These are phyloP conservation scores for Leptopterna dolabrata DNA, from an alignment of 2,888 invertebrate genomes.

Conservation along the genomic window DNA sequence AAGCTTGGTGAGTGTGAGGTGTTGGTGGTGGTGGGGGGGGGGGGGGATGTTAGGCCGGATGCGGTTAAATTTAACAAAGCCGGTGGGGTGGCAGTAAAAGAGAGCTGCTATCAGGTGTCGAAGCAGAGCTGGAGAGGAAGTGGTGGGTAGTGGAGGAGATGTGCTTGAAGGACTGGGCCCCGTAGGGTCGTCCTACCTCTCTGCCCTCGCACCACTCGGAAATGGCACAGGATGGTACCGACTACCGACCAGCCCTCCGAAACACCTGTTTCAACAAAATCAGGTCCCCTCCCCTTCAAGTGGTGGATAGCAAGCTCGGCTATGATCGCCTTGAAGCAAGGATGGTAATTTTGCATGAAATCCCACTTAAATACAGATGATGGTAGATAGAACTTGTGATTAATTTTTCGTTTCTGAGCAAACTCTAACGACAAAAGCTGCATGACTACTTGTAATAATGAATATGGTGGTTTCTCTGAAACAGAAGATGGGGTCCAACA, in stretches of 20 bases:
- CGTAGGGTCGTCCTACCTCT: background rate
- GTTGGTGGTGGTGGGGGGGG: background rate
- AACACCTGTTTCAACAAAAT: background rate
- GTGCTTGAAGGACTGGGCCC: conserved; percentile 21
- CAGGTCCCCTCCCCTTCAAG: background rate
- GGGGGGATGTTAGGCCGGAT: background rate
- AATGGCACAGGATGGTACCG: background rate
- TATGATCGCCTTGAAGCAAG: background rate
- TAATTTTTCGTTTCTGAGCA: no score
- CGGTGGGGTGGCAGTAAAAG: conserved; percentile 13
- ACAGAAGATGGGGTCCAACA: no score
- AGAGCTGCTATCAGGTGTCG: conserved; percentile 22
- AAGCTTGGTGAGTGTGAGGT: background rate
- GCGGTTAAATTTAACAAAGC: conserved; percentile 48
- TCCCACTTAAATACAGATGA: no score
- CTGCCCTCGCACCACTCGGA: background rate
- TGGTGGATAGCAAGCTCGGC: background rate
- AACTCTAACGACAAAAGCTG: no score
- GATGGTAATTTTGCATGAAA: no score
- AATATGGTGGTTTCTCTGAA: no score
- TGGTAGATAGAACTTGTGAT: no score
- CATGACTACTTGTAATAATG: no score
- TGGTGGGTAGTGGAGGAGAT: conserved; percentile 22
- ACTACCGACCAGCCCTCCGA: background rate
- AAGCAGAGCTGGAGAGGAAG: conserved; percentile 6